Percentiles rank a stretch among this genome's conserved stretches.
Evolutionary conservation across 2,797 vertebrate species (phyloP).

Genomic region (Heterohyrax brucei): DNA sequence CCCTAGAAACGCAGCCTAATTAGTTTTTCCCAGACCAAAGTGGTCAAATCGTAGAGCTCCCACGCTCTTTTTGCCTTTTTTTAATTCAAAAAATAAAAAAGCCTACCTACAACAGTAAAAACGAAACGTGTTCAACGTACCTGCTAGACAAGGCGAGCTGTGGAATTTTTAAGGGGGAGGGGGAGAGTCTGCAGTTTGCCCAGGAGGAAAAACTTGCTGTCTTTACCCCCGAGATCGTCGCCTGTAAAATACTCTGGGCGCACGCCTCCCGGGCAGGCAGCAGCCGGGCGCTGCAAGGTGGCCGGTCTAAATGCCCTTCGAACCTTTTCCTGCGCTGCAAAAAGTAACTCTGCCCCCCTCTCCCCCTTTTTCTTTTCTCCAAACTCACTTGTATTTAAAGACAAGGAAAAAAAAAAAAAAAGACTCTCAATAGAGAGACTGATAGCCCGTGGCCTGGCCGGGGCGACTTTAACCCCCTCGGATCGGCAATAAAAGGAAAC

Average conservation of each 20-base stretch:
- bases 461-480: constrained; percentile 96
- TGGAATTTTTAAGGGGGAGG: constrained; percentile 86
- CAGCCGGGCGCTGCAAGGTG: constrained; percentile 88
- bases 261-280: constrained; percentile 89
- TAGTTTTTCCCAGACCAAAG: constrained; percentile 73
- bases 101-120: constrained; percentile 71
- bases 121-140: constrained; percentile 92
- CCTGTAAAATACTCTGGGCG: constrained; percentile 87
- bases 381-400: constrained; percentile 91
- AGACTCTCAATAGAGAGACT: constrained; percentile 92
- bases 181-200: constrained; percentile 86
- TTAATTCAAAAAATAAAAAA: constrained; percentile 59
- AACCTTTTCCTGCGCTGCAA: constrained; percentile 90
- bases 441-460: constrained; percentile 94
- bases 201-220: constrained; percentile 80
- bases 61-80: constrained; percentile 67
- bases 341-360: constrained; percentile 90
- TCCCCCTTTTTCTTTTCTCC: constrained; percentile 89
- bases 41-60: constrained; percentile 54
- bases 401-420: neutral
- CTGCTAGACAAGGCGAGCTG: constrained; percentile 91
- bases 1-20: constrained; percentile 47
- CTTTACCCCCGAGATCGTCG: constrained; percentile 86
- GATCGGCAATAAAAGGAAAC: constrained; percentile 97
- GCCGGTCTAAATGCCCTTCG: constrained; percentile 92